Percentiles rank a stretch among this genome's conserved stretches.
phyloP scores from a whole-genome alignment of 2,113 vertebrate genomes.

The Callipepla californica region DNA sequence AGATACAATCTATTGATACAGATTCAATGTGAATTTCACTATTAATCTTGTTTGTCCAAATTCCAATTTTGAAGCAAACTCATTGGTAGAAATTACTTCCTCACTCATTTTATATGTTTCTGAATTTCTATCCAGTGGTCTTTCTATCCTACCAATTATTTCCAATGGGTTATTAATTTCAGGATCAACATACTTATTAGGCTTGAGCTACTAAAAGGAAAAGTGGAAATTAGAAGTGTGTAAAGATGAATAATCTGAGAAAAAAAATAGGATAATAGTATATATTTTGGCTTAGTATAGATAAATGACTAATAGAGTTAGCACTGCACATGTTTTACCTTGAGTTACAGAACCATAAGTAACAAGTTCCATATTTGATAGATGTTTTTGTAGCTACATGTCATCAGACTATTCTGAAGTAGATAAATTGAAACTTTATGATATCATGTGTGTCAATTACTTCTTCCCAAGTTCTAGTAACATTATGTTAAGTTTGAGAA shows the following conservation, averaged over 20 bases:
- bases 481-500: neutral
- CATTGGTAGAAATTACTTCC: neutral
- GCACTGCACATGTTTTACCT: neutral
- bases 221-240: neutral
- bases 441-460: neutral
- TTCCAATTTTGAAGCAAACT: neutral
- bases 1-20: neutral
- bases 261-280: neutral
- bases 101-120: neutral
- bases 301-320: neutral
- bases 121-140: neutral
- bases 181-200: neutral
- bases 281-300: neutral
- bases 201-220: neutral
- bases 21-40: neutral
- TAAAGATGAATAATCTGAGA: neutral
- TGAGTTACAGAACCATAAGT: neutral
- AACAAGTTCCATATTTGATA: neutral
- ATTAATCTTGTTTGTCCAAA: neutral
- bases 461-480: neutral
- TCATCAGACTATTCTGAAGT: neutral
- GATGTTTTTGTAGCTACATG: neutral
- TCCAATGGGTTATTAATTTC: neutral
- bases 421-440: neutral
- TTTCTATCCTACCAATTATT: neutral